A percentile compares a stretch with the other conserved stretches of the same genome.
phyloP scores from a whole-genome alignment of 2,113 vertebrate species.

The Camelus bactrianus region DNA sequence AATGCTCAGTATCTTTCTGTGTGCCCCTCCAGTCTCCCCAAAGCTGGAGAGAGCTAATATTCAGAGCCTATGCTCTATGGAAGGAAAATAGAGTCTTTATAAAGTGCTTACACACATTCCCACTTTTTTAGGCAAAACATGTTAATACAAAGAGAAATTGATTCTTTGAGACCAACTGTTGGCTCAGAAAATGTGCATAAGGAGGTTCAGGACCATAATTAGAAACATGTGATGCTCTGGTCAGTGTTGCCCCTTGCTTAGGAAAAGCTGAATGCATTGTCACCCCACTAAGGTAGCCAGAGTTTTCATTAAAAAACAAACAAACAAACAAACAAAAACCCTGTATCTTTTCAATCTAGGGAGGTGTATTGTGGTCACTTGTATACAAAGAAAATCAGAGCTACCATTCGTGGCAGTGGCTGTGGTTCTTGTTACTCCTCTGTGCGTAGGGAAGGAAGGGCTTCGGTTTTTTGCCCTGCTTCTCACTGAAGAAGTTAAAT shows the following conservation, averaged over 20 bases:
- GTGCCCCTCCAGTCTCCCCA: background rate
- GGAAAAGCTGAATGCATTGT: slow-evolving; percentile 73
- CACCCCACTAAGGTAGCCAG: slow-evolving; percentile 40
- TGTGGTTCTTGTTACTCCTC: background rate
- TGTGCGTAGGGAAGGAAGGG: background rate
- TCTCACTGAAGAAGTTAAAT: slow-evolving; percentile 58
- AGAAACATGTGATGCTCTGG: slow-evolving; percentile 77
- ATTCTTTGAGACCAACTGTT: slow-evolving; percentile 75
- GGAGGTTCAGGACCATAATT: slow-evolving; percentile 76
- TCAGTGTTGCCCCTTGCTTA: slow-evolving; percentile 65
- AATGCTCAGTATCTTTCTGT: background rate
- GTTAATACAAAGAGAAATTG: slow-evolving; percentile 78
- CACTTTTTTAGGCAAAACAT: slow-evolving; percentile 68
- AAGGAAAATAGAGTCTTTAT: slow-evolving; percentile 63
- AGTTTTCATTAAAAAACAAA: slow-evolving; percentile 64
- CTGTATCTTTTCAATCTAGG: slow-evolving; percentile 44
- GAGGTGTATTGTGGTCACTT: background rate
- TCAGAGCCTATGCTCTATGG: slow-evolving; percentile 23
- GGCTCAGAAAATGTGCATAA: slow-evolving; percentile 56
- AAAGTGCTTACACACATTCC: slow-evolving; percentile 66
- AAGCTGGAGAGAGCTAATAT: background rate
- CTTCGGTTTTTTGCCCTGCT: background rate
- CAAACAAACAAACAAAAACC: too few relatives aligned
- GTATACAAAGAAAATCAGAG: slow-evolving; percentile 2
- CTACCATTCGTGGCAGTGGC: background rate